Evolutionary conservation across 2,113 vertebrate genomes (phyloP), one percentile per base, ranked within the genome.

Genomic region (Rhegmatorhina hoffmannsi): DNA sequence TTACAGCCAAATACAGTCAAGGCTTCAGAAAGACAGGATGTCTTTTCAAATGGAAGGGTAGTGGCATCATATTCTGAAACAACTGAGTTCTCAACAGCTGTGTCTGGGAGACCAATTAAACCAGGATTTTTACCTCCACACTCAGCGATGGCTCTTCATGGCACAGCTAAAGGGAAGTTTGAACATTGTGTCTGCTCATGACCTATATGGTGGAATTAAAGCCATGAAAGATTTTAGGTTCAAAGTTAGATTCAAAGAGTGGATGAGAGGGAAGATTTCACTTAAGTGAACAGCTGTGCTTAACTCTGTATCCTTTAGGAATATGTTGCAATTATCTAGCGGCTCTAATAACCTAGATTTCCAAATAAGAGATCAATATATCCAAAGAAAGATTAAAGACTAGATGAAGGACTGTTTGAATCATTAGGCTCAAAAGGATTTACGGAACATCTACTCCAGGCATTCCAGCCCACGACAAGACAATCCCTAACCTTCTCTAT

Each of bases 81-180:
- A 83, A 95, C 34, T 56, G 82, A 96, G 84, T 76, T 94, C 84
- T 95, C 94, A 96, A 94, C 28, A 90, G 52, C 74, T 29, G 28
- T 78, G 44, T 96, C 94, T 89, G 87, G n/a, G 91, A 96, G 83
- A 96, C 67, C 58, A 89, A 96, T 97, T 98, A 96, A 97, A 95
- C 81, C 34, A 46, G 80, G 94, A 95, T 96, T 97, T 96, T 95
- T 78, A 89, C 96, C 84, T 96, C 78, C 7, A 80, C 68, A 62
- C 89, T 94, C 96, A 96, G 92, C 92, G 94, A 92, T 90, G 81
- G 70, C 76, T 97, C 96, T 96, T 96, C 93, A 96, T 6, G 18
- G 63, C 70, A 69, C 46, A 69, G 66, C 52, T 70, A 53, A 89
- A 85, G n/a, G 43, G 60, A 75, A 74, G 36, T 31, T 80, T 1